phyloP scores from a whole-genome alignment of 2,888 invertebrate species.

The Metellina segmentata region DNA sequence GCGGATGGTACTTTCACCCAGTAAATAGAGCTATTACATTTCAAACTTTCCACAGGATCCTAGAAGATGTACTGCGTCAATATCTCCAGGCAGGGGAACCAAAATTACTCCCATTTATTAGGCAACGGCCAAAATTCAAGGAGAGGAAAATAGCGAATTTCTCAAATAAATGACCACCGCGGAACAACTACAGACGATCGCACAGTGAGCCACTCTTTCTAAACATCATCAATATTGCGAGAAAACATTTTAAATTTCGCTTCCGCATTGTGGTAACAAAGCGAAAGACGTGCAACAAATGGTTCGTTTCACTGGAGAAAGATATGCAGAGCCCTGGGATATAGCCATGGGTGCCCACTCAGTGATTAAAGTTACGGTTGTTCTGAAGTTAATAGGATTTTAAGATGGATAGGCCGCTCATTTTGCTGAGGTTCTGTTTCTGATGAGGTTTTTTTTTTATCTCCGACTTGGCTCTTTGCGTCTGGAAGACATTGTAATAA shows the following conservation, averaged over 20 bases:
- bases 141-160: conserved; percentile 30
- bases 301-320: conserved; percentile 57
- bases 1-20: background rate
- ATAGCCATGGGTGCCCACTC: conserved; percentile 15
- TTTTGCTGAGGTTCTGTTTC: conserved; percentile 10
- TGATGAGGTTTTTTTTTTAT: conserved; percentile 23
- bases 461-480: background rate
- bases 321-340: background rate
- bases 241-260: conserved; percentile 57
- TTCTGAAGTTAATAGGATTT: conserved; percentile 68
- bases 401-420: conserved; percentile 46
- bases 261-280: conserved; percentile 27
- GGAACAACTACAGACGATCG: conserved; percentile 4
- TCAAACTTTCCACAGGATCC: background rate
- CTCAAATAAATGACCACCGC: conserved; percentile 54
- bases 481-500: background rate
- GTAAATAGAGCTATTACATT: conserved; percentile 8
- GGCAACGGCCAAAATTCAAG: background rate
- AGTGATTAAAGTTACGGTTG: conserved; percentile 53
- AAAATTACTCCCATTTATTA: conserved; percentile 33
- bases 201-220: conserved; percentile 14
- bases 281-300: conserved; percentile 55
- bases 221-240: conserved; percentile 36
- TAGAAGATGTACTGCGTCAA: background rate
- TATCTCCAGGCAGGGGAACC: background rate